These are phyloP conservation scores for Escarpia spicata DNA, from an alignment of 2,888 invertebrate species.

Conservation along the genomic window DNA sequence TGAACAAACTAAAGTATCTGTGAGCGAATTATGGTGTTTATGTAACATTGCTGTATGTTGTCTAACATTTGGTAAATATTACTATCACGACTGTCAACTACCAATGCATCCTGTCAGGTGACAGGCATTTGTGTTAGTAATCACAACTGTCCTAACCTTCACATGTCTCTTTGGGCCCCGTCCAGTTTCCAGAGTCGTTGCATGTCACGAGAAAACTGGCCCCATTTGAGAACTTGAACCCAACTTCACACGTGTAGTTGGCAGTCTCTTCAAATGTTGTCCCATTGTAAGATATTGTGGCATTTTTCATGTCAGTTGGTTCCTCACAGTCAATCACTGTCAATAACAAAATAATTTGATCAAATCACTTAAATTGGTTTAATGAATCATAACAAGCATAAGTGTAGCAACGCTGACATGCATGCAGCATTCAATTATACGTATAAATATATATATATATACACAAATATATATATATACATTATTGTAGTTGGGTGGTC, in stretches of 20 bases:
- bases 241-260: background rate
- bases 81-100: background rate
- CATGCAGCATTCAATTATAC: too few relatives aligned
- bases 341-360: background rate
- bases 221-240: constrained; percentile 2
- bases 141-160: background rate
- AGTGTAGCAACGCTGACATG: too few relatives aligned
- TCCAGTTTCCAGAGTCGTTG: background rate
- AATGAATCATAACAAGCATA: too few relatives aligned
- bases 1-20: too few relatives aligned
- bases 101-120: too few relatives aligned
- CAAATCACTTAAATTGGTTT: background rate
- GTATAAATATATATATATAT: too few relatives aligned
- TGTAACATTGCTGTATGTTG: too few relatives aligned
- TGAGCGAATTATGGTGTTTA: too few relatives aligned
- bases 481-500: too few relatives aligned
- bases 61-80: too few relatives aligned
- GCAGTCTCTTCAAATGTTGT: background rate
- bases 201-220: background rate
- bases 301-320: background rate
- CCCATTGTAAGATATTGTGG: background rate
- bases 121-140: background rate
- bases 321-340: background rate
- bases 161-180: background rate
- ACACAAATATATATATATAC: too few relatives aligned